These are phyloP conservation scores for Festucalex cinctus DNA, from an alignment of 2,113 vertebrate genomes.

Conservation along the genomic window DNA sequence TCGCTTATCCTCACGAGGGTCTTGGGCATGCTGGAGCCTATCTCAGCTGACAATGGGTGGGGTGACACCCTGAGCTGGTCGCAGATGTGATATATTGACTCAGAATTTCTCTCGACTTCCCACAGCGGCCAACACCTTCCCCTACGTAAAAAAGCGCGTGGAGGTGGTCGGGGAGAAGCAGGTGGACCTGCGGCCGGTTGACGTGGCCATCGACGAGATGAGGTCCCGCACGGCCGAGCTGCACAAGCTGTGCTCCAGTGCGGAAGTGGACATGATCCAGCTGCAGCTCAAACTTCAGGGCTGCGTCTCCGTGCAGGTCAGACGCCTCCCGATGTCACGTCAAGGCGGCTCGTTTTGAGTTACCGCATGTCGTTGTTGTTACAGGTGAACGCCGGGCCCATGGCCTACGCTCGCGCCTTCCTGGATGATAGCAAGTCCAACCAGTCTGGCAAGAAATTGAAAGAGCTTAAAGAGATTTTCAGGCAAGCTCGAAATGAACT, in stretches of 20 bases:
- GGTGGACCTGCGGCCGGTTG: constrained; percentile 89
- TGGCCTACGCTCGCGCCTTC: constrained; percentile 96
- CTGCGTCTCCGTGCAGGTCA: constrained; percentile 93
- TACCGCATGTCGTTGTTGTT: neutral
- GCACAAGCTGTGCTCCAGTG: constrained; percentile 82
- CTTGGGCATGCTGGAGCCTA: too few species aligned
- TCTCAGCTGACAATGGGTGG: too few species aligned
- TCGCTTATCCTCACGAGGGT: too few species aligned
- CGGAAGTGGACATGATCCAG: constrained; percentile 95
- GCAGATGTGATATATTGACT: neutral
- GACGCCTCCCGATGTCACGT: neutral
- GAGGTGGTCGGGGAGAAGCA: constrained; percentile 86
- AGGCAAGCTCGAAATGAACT: too few species aligned
- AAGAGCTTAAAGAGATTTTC: constrained; percentile 93
- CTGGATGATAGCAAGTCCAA: constrained; percentile 82
- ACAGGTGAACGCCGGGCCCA: constrained; percentile 94
- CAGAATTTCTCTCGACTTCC: neutral
- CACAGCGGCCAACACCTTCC: constrained; percentile 86
- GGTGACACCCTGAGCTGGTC: too few species aligned
- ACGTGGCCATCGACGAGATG: constrained; percentile 94
- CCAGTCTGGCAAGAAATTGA: constrained; percentile 89
- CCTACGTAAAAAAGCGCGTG: constrained; percentile 95
- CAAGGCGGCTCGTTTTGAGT: neutral
- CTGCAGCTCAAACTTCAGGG: constrained; percentile 95
- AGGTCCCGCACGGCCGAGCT: constrained; percentile 86